Conservation (phyloP, 2,888 invertebrate species). For the Tetragonisca angustula region DNA sequence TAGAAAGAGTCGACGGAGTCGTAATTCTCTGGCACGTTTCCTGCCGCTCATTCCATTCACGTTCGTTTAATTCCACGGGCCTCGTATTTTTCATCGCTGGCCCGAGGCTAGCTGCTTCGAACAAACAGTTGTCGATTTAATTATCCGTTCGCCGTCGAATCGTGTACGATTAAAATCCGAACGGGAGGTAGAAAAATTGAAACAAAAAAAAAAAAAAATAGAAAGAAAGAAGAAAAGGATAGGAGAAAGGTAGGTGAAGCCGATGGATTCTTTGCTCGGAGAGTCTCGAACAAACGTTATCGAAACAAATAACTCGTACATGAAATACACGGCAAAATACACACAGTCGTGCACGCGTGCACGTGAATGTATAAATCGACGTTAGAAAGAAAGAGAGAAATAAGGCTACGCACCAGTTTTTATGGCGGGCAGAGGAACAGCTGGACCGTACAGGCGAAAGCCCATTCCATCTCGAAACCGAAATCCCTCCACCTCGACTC, state of each 20-base stretch:
- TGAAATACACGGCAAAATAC: not conserved
- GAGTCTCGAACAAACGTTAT: not conserved
- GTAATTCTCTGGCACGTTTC: not conserved
- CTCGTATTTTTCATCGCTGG: slow-evolving; percentile 17
- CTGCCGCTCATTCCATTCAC: not conserved
- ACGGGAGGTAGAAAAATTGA: not conserved
- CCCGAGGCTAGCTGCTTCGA: not conserved
- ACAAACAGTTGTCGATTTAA: slow-evolving; percentile 28
- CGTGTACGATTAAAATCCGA: not conserved
- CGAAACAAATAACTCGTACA: too few relatives aligned
- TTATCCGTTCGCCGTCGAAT: not conserved
- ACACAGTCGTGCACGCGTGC: not conserved
- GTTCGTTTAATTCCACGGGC: slow-evolving; percentile 6
- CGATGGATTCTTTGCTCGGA: not conserved
- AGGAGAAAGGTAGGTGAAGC: not conserved
- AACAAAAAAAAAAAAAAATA: not conserved
- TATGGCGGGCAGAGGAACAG: slow-evolving; percentile 61
- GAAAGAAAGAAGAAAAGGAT: not conserved
- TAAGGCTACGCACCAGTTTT: slow-evolving; percentile 69
- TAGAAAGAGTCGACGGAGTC: not conserved
- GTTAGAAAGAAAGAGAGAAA: slow-evolving; percentile 34
- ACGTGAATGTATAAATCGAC: slow-evolving; percentile 19
- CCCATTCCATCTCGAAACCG: slow-evolving; percentile 60
- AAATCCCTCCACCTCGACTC: slow-evolving; percentile 24
- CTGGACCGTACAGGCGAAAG: slow-evolving; percentile 65